These are phyloP conservation scores for Australoheros scitulus DNA, from an alignment of 2,113 vertebrate genomes.

Conservation along the genomic window DNA sequence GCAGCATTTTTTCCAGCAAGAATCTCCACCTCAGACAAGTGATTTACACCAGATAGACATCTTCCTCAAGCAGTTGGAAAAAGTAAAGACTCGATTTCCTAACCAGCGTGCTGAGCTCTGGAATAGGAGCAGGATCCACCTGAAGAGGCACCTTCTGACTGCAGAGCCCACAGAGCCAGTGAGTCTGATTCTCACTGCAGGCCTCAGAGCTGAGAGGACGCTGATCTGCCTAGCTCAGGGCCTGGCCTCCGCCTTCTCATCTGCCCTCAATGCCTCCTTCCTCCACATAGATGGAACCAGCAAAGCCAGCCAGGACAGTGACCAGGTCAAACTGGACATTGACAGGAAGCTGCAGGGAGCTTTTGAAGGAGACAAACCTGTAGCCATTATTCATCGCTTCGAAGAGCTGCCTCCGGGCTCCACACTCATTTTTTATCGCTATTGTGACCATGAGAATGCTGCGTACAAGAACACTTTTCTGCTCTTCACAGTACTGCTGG, in stretches of 20 bases:
- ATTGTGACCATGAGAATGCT: slow-evolving; percentile 94
- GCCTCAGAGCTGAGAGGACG: slow-evolving; percentile 77
- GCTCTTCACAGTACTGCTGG: slow-evolving; percentile 89
- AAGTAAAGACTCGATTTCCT: slow-evolving; percentile 79
- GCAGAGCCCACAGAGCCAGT: slow-evolving; percentile 83
- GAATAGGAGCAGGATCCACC: slow-evolving; percentile 83
- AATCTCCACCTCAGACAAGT: not conserved
- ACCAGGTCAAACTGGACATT: slow-evolving; percentile 85
- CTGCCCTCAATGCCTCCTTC: slow-evolving; percentile 71
- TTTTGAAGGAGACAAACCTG: slow-evolving; percentile 79
- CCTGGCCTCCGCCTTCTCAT: slow-evolving; percentile 83
- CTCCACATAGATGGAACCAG: slow-evolving; percentile 79
- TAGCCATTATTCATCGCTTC: slow-evolving; percentile 88
- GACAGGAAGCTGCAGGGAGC: slow-evolving; percentile 83
- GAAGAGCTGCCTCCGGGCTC: slow-evolving; percentile 90
- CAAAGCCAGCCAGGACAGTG: slow-evolving; percentile 79
- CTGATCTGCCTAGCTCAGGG: slow-evolving; percentile 84
- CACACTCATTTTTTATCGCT: slow-evolving; percentile 96
- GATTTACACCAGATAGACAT: slow-evolving; percentile 23
- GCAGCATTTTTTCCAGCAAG: not conserved
- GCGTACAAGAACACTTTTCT: slow-evolving; percentile 89
- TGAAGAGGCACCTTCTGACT: slow-evolving; percentile 85
- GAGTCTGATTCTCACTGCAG: slow-evolving; percentile 87
- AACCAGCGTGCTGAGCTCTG: slow-evolving; percentile 86
- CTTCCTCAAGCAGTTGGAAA: slow-evolving; percentile 72